phyloP scores from a whole-genome alignment of 2,797 vertebrate species.

The Dendrocincla tyrannina region DNA sequence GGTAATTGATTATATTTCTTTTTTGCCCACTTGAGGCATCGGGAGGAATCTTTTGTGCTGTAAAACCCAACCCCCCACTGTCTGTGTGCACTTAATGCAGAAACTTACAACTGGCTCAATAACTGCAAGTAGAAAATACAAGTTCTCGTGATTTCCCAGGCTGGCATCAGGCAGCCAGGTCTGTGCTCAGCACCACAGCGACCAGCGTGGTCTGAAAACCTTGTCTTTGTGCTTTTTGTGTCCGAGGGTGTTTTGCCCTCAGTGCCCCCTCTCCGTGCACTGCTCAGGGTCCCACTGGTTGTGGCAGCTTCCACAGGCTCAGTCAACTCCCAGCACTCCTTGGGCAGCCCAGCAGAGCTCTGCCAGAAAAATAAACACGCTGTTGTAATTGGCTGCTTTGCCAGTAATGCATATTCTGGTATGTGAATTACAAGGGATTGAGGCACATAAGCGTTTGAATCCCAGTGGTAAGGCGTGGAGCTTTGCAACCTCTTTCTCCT shows the following conservation, averaged over 20 bases:
- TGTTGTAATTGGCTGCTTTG: not conserved
- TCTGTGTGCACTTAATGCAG: accelerated
- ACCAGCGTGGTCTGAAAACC: not conserved
- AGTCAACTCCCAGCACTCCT: not conserved
- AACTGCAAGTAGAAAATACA: not conserved
- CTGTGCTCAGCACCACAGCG: not conserved
- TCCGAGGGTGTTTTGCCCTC: not conserved
- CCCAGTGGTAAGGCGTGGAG: not conserved
- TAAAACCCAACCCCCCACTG: not conserved
- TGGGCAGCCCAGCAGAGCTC: not conserved
- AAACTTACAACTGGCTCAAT: not conserved
- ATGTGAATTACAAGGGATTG: not conserved
- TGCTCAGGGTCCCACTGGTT: not conserved
- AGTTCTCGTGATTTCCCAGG: not conserved
- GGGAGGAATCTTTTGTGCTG: not conserved
- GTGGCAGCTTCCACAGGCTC: not conserved
- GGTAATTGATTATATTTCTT: not conserved
- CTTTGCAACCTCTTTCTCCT: not conserved
- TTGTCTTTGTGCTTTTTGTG: not conserved
- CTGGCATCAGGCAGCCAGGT: not conserved
- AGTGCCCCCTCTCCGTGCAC: not conserved
- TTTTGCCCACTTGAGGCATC: not conserved
- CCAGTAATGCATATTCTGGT: not conserved
- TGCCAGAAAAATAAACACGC: not conserved
- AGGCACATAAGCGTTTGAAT: constrained; percentile 24